These are phyloP conservation scores for Galeopterus variegatus DNA, from an alignment of 2,113 vertebrate genomes.

Conservation along the genomic window DNA sequence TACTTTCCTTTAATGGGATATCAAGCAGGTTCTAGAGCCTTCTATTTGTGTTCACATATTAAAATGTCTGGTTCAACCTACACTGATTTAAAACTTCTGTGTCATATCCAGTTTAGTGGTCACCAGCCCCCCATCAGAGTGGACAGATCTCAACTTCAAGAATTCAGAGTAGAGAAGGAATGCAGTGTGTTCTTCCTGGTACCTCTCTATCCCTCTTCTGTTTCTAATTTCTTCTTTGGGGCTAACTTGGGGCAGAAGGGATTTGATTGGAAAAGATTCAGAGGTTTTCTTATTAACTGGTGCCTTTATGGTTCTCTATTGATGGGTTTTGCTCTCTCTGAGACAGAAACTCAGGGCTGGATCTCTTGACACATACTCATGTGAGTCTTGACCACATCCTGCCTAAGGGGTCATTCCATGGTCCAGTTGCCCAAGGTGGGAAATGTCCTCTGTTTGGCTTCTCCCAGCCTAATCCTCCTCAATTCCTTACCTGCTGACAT, in stretches of 20 bases:
- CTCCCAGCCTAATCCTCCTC: no score
- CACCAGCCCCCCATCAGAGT: background rate
- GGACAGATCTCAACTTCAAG: background rate
- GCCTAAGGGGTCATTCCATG: no score
- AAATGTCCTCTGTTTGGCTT: background rate
- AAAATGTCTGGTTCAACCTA: background rate
- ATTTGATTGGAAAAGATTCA: background rate
- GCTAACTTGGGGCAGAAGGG: background rate
- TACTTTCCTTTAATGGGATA: background rate
- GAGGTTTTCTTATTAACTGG: background rate
- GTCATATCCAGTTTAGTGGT: background rate
- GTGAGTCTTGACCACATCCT: background rate
- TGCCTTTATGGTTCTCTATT: background rate
- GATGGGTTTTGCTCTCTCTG: background rate
- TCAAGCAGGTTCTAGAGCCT: background rate
- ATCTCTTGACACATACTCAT: background rate
- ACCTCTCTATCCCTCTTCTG: background rate
- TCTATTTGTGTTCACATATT: background rate
- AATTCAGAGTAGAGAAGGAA: background rate
- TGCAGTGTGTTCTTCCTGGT: background rate
- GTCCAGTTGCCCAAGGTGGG: background rate
- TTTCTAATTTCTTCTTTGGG: background rate
- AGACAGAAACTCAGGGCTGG: background rate
- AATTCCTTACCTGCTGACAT: background rate
- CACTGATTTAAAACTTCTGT: background rate